Conservation (phyloP, 2,797 vertebrate species). For the Decapterus maruadsi region DNA sequence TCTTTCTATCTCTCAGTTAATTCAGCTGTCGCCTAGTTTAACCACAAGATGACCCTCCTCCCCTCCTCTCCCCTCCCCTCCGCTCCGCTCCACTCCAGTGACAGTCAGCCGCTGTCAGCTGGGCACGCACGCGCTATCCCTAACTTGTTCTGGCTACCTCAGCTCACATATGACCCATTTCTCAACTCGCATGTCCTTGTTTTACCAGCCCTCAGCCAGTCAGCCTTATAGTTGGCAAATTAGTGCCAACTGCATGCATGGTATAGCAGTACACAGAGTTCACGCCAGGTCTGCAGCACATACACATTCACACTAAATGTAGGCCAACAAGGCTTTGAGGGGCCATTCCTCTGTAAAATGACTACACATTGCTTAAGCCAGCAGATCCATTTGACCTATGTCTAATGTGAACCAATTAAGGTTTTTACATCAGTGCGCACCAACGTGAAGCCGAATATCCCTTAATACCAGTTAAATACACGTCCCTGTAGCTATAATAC, state of each 20-base stretch:
- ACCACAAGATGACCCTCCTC: constrained; percentile 66
- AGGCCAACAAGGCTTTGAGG: constrained; percentile 67
- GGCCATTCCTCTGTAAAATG: constrained; percentile 60
- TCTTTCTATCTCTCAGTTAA: constrained; percentile 57
- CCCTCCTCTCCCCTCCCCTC: no score
- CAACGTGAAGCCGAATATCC: constrained; percentile 75
- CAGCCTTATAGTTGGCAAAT: constrained; percentile 60
- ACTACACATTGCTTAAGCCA: constrained; percentile 75
- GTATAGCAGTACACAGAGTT: constrained; percentile 52
- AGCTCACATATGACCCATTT: constrained; percentile 79
- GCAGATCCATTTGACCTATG: constrained; percentile 78
- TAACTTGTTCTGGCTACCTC: constrained; percentile 72
- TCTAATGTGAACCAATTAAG: constrained; percentile 83
- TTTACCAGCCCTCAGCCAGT: constrained; percentile 62
- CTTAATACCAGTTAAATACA: constrained; percentile 82
- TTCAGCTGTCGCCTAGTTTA: constrained; percentile 72
- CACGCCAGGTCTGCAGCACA: constrained; percentile 35
- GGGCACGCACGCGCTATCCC: constrained; percentile 40
- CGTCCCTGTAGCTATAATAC: constrained; percentile 75
- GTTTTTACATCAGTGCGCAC: constrained; percentile 72
- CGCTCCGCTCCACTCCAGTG: constrained; percentile 18
- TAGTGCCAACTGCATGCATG: constrained; percentile 53
- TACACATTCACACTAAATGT: constrained; percentile 57
- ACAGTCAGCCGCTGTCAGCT: constrained; percentile 64
- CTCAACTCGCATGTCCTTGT: constrained; percentile 63